Percentiles rank a stretch among this genome's conserved stretches.
phyloP scores from a whole-genome alignment of 2,113 vertebrate species.

The Chloropsis hardwickii region DNA sequence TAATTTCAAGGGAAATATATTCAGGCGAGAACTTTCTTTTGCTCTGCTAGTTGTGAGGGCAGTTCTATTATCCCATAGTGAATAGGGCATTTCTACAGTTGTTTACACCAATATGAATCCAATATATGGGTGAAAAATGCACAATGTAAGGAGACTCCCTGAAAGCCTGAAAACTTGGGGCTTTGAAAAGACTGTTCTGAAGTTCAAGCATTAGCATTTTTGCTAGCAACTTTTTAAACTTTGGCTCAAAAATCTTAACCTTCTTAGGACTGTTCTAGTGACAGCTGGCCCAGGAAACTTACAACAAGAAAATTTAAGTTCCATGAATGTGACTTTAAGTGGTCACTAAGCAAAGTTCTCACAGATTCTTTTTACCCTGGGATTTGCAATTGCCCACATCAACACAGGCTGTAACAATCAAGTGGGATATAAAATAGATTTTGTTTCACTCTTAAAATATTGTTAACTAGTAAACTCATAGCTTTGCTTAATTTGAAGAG shows the following conservation, averaged over 20 bases:
- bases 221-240: neutral
- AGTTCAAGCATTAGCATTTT: neutral
- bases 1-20: neutral
- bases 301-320: neutral
- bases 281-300: neutral
- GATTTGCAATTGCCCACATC: neutral
- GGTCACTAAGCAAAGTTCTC: neutral
- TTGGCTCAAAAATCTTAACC: neutral
- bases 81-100: neutral
- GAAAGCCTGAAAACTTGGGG: neutral
- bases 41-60: neutral
- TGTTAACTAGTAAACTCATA: neutral
- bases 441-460: neutral
- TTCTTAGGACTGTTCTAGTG: neutral
- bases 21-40: neutral
- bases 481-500: neutral
- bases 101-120: neutral
- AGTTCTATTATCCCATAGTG: neutral
- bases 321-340: neutral
- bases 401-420: neutral
- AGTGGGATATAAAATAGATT: neutral
- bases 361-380: neutral
- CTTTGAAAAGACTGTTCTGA: neutral
- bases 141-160: neutral
- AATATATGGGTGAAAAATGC: neutral